phyloP scores from a whole-genome alignment of 2,888 invertebrate species.

The Epinotia nisella region DNA sequence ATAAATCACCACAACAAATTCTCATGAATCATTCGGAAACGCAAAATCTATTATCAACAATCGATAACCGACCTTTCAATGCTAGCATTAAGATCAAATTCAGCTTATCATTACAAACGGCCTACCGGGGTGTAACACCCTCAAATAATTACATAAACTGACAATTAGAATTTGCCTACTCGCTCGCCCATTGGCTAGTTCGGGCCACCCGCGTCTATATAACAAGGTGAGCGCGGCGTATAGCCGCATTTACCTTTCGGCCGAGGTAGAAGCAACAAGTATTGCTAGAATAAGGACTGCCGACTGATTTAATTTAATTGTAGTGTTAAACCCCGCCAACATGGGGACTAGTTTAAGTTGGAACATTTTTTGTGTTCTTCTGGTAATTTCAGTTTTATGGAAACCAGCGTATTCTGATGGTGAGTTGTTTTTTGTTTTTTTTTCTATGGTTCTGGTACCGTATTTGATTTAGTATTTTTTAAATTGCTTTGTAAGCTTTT shows the following conservation, averaged over 20 bases:
- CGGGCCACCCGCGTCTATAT: slow-evolving; percentile 62
- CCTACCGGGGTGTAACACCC: slow-evolving; percentile 44
- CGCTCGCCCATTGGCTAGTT: slow-evolving; percentile 47
- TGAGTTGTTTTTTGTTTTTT: slow-evolving; percentile 61
- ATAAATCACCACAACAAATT: background rate
- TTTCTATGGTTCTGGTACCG: slow-evolving; percentile 26
- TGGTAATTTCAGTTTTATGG: slow-evolving; percentile 78
- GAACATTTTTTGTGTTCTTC: slow-evolving; percentile 69
- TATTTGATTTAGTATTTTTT: no score
- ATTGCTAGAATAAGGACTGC: slow-evolving; percentile 66
- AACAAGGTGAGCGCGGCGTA: slow-evolving; percentile 52
- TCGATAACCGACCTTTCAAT: background rate
- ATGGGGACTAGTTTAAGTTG: slow-evolving; percentile 78
- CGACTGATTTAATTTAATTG: slow-evolving; percentile 66
- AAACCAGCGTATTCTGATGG: slow-evolving; percentile 69
- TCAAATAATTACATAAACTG: slow-evolving; percentile 32
- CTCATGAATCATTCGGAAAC: background rate
- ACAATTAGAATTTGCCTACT: slow-evolving; percentile 28
- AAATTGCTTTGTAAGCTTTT: background rate
- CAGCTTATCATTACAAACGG: background rate
- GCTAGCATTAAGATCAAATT: background rate
- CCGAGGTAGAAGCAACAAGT: slow-evolving; percentile 68
- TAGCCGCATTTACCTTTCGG: slow-evolving; percentile 71
- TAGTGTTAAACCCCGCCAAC: slow-evolving; percentile 67
- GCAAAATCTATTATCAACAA: background rate